phyloP scores from a whole-genome alignment of 2,113 vertebrate species.

The Sapajus apella region DNA sequence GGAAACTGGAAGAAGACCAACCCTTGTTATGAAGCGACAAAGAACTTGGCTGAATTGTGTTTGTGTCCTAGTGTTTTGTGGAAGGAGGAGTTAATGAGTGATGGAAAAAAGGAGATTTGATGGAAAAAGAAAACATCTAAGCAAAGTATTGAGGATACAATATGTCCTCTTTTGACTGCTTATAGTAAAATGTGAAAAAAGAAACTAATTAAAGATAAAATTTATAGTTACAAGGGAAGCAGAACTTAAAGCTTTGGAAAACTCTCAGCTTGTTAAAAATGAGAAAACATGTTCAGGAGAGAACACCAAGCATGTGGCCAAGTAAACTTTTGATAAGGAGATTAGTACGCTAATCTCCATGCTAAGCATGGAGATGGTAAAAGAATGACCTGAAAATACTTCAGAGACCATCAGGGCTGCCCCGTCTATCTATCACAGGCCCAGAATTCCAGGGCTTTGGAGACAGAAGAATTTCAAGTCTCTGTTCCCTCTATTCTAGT shows the following conservation, averaged over 20 bases:
- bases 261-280: background rate
- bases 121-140: background rate
- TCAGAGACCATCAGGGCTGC: background rate
- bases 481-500: background rate
- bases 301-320: background rate
- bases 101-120: background rate
- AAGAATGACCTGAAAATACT: background rate
- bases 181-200: background rate
- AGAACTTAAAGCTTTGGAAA: background rate
- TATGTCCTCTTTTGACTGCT: background rate
- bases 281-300: background rate
- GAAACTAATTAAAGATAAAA: background rate
- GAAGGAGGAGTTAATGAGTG: background rate
- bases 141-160: background rate
- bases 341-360: background rate
- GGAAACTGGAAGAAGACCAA: background rate
- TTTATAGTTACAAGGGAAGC: background rate
- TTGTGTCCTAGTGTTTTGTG: background rate
- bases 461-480: background rate
- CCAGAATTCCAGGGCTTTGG: background rate
- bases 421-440: background rate
- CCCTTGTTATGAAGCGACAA: background rate
- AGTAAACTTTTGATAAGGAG: background rate
- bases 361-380: background rate
- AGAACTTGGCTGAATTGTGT: background rate